Evolutionary conservation across 2,113 vertebrate genomes (phyloP), one percentile per base, ranked within the genome.

Genomic region (Canis aureus): DNA sequence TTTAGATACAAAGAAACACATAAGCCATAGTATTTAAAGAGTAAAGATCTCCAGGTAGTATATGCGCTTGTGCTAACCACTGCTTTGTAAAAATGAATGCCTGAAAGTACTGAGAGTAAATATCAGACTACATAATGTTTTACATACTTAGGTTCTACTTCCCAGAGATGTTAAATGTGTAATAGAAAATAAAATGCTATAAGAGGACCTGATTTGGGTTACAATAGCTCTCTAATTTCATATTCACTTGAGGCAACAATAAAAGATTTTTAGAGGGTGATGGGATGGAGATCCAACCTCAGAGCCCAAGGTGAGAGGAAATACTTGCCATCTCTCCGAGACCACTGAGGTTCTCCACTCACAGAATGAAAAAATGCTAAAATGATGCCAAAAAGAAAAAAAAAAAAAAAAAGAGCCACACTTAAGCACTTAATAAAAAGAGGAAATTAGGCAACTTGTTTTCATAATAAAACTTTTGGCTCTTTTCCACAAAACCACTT

Each of bases 121-220:
- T 78, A 92, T 97, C 38, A 66, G 59, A 32, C 51, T 85, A 66
- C 60, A 62, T 29, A 74, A 49, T 16, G 76, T 80, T 81, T 89
- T 81, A 86, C 19, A 22, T 69, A 81, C 7, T 59, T 81, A 43
- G 11, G 27, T 89, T 94, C n/a, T 95, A 78, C 73, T 66, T 64
- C 62, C 23, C 43, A 53, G 27, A 93, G 89, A 82, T 71, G 25
- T 69, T 87, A 94, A 90, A 49, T 73, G 10, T 38, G 23, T 5
- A 91, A 76, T 38, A 66, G 66, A 89, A 92, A 87, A 85, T 22
- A 20, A 88, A 93, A 74, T 60, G 29, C 38, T 35, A 3, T 38
- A 4, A 85, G 25, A 74, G 29, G 13, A 84, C 10, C 19, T 35
- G 59, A 69, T 87, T 55, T 94, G 74, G 19, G 25, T 69, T 55